Percentiles rank a stretch among this genome's conserved stretches.
These are phyloP conservation scores for Drosophila sp. DNA, from an alignment of 1,140 invertebrate species.

Conservation along the genomic window DNA sequence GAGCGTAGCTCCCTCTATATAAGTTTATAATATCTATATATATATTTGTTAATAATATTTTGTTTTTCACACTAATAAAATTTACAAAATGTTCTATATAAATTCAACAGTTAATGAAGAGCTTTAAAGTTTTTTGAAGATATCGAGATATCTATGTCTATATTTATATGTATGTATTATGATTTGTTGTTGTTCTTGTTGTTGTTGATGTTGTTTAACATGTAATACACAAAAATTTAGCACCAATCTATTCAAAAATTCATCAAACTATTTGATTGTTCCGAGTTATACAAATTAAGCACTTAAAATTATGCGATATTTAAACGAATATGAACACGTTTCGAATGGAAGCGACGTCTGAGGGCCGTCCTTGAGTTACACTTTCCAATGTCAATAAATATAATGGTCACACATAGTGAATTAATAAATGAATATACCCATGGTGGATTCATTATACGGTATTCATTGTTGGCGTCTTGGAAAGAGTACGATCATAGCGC, in stretches of 20 bases:
- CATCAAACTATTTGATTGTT: slow-evolving; percentile 83
- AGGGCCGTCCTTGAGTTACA: slow-evolving; percentile 18
- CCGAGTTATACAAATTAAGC: slow-evolving; percentile 80
- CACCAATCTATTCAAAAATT: slow-evolving; percentile 83
- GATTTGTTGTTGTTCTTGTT: slow-evolving; percentile 37
- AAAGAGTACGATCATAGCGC: slow-evolving; percentile 29
- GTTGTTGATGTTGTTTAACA: slow-evolving; percentile 54
- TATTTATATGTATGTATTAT: slow-evolving; percentile 39
- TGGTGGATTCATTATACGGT: background rate
- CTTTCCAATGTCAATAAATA: slow-evolving; percentile 19
- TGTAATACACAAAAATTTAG: slow-evolving; percentile 79
- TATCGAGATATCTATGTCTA: slow-evolving; percentile 46
- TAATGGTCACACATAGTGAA: background rate
- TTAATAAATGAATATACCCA: no score
- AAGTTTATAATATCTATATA: slow-evolving; percentile 19
- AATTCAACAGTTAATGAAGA: slow-evolving; percentile 80
- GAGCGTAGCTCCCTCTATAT: slow-evolving; percentile 44
- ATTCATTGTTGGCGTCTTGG: slow-evolving; percentile 4
- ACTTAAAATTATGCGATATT: slow-evolving; percentile 62
- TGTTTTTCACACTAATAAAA: slow-evolving; percentile 70
- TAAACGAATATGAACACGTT: slow-evolving; percentile 52
- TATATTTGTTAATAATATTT: slow-evolving; percentile 39
- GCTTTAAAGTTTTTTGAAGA: slow-evolving; percentile 58
- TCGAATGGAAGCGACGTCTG: slow-evolving; percentile 29
- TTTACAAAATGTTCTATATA: slow-evolving; percentile 78